These are phyloP conservation scores for Oscheius onirici DNA, from an alignment of 2,888 invertebrate species.

Conservation along the genomic window DNA sequence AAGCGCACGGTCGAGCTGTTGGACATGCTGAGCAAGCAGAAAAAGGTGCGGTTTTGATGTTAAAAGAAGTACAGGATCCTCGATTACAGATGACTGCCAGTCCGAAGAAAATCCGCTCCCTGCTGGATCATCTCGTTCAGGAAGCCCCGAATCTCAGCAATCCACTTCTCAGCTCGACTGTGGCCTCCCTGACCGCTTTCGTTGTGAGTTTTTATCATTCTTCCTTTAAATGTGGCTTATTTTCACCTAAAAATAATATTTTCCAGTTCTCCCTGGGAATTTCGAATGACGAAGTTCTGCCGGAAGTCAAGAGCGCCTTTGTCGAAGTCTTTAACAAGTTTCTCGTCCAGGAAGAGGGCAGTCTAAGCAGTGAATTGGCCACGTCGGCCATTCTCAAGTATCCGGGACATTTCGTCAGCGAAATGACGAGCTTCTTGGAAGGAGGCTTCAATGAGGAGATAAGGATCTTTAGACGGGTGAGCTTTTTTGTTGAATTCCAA, in stretches of 20 bases:
- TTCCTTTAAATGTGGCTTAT: background rate
- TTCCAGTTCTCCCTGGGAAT: slow-evolving; percentile 32
- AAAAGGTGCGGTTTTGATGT: slow-evolving; percentile 32
- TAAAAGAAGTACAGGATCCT: background rate
- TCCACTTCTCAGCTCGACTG: slow-evolving; percentile 10
- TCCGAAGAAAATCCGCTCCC: slow-evolving; percentile 9
- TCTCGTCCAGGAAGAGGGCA: slow-evolving; percentile 32
- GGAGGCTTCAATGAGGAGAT: slow-evolving; percentile 51
- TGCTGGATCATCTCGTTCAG: slow-evolving; percentile 1
- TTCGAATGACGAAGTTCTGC: background rate
- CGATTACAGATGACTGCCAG: slow-evolving; percentile 11
- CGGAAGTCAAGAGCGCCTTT: slow-evolving; percentile 24
- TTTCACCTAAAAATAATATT: background rate
- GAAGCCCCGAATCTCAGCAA: slow-evolving; percentile 23
- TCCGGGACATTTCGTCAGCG: slow-evolving; percentile 41
- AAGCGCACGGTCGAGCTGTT: slow-evolving; percentile 38
- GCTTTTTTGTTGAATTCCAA: too few relatives aligned
- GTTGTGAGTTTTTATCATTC: slow-evolving; percentile 9
- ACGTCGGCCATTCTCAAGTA: slow-evolving; percentile 33
- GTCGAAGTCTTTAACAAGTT: slow-evolving; percentile 33
- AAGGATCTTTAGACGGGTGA: slow-evolving; percentile 53
- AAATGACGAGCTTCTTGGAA: slow-evolving; percentile 42
- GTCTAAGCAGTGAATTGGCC: slow-evolving; percentile 21
- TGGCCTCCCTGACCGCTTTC: slow-evolving; percentile 26
- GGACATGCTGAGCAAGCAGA: slow-evolving; percentile 37